phyloP scores from a whole-genome alignment of 1,140 invertebrate genomes.

The Pollicipes pollicipes region DNA sequence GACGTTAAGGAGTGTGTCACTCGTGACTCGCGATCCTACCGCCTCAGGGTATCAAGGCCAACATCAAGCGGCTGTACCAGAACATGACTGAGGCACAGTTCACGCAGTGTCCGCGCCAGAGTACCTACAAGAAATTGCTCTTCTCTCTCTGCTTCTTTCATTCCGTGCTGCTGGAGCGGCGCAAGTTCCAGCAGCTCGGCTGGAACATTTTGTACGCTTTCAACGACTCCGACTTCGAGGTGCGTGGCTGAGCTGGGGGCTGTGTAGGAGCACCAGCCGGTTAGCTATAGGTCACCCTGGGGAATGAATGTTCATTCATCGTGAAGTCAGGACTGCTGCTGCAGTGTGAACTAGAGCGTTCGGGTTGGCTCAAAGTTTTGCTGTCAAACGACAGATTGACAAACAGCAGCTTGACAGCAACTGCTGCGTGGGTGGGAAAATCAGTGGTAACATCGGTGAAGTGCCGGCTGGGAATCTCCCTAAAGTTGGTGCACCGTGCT shows the following conservation, averaged over 20 bases:
- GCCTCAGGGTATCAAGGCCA: constrained; percentile 29
- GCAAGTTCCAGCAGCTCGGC: constrained; percentile 80
- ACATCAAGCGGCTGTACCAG: constrained; percentile 25
- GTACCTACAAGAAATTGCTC: constrained; percentile 22
- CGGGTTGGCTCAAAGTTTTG: too few relatives aligned
- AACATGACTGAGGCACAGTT: background rate
- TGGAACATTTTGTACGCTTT: constrained; percentile 94
- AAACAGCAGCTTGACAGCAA: background rate
- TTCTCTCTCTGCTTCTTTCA: constrained; percentile 38
- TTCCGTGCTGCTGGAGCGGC: constrained; percentile 57
- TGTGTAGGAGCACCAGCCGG: constrained; percentile 6
- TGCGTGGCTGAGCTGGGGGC: constrained; percentile 22
- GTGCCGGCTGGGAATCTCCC: too few relatives aligned
- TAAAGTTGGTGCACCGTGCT: too few relatives aligned
- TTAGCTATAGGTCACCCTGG: background rate
- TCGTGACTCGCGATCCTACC: too few relatives aligned
- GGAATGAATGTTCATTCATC: too few relatives aligned
- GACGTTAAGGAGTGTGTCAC: too few relatives aligned
- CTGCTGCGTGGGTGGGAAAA: background rate
- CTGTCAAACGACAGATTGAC: too few relatives aligned
- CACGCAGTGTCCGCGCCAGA: background rate
- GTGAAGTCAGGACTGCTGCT: too few relatives aligned
- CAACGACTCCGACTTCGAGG: constrained; percentile 74
- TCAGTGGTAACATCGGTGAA: too few relatives aligned
- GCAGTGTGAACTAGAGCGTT: too few relatives aligned